Percentiles rank a stretch among this genome's conserved stretches.
These are phyloP conservation scores for Glyphotaelius pellucidus DNA, from an alignment of 2,888 invertebrate species.

Conservation along the genomic window DNA sequence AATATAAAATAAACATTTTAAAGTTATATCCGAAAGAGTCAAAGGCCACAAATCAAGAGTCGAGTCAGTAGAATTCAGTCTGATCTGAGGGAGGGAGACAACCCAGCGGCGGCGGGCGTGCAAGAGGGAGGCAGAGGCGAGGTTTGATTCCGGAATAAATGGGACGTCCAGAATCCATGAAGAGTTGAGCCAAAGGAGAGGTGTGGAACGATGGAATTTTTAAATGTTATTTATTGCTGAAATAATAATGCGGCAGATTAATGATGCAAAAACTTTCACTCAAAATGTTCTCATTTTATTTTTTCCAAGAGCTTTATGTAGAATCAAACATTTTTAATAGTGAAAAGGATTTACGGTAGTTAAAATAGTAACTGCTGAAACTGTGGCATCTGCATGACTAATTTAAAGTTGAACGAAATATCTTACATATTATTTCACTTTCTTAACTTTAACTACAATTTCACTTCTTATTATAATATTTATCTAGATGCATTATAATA, in stretches of 20 bases:
- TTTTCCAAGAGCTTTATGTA: not conserved
- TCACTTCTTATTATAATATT: no score
- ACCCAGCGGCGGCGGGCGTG: not conserved
- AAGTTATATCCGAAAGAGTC: not conserved
- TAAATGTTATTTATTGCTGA: slow-evolving; percentile 5
- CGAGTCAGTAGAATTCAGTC: not conserved
- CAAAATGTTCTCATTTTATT: not conserved
- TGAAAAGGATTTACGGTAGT: no score
- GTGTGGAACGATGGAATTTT: slow-evolving; percentile 6
- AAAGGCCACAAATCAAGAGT: slow-evolving; percentile 10
- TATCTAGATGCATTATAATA: no score
- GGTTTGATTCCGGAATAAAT: slow-evolving; percentile 47
- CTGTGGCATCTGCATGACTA: no score
- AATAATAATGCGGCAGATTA: not conserved
- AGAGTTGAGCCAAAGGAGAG: not conserved
- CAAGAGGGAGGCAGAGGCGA: not conserved
- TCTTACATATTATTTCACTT: no score
- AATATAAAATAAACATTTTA: slow-evolving; percentile 31
- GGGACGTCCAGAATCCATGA: slow-evolving; percentile 11
- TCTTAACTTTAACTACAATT: no score
- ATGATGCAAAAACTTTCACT: not conserved
- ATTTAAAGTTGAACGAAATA: no score
- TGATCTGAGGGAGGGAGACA: not conserved
- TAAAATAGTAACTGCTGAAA: no score
- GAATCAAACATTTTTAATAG: not conserved